These are phyloP conservation scores for Epizoanthus ramosus DNA, from an alignment of 92 coral and sea anemone genomes.

Conservation along the genomic window DNA sequence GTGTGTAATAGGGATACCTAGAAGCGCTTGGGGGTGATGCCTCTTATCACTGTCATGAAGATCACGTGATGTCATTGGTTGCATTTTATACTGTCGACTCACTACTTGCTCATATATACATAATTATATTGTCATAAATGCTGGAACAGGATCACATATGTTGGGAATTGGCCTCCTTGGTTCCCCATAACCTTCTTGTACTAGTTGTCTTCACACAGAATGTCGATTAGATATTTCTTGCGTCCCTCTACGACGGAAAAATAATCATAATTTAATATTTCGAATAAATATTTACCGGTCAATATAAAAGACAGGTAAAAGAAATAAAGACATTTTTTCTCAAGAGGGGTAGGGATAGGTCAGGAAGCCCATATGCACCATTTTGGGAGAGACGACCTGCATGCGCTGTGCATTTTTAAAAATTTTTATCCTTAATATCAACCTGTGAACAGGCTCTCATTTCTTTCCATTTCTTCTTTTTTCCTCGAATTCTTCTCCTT, in stretches of 20 bases:
- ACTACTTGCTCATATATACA: neutral
- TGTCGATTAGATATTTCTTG: conserved; percentile 61
- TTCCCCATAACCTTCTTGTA: neutral
- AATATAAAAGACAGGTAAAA: neutral
- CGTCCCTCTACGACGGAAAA: conserved; percentile 24
- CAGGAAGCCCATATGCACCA: no score
- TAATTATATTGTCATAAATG: neutral
- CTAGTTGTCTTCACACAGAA: conserved; percentile 66
- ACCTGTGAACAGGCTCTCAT: no score
- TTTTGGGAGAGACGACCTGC: no score
- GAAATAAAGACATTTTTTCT: no score
- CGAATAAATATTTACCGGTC: neutral
- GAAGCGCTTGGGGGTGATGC: no score
- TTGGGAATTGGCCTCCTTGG: neutral
- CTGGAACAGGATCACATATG: neutral
- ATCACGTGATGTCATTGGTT: neutral
- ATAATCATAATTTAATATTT: neutral
- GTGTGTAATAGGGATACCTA: no score
- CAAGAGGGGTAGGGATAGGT: no score
- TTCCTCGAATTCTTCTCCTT: no score
- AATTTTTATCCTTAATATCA: no score
- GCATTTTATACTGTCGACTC: neutral
- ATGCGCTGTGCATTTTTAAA: no score
- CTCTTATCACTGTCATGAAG: neutral
- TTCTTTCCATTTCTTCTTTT: no score